A percentile compares a stretch with the other conserved stretches of the same genome.
Evolutionary conservation across 2,113 vertebrate genomes (phyloP).

Genomic region (Piaya cayana): DNA sequence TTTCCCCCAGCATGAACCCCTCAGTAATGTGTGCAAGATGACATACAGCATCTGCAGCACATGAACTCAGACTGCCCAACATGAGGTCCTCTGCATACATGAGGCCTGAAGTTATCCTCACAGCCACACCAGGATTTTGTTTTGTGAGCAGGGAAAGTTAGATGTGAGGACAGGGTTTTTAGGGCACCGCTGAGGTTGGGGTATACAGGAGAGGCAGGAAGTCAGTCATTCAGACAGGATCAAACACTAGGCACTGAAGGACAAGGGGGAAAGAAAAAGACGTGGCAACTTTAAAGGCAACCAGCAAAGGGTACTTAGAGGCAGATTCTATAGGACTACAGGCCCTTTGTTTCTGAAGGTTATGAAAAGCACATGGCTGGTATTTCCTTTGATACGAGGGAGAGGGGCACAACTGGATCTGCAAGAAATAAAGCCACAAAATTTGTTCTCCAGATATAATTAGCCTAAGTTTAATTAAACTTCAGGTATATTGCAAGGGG

Average conservation of each 20-base stretch:
- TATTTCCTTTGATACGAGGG: background rate
- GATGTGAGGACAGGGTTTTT: accelerated
- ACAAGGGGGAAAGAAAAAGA: background rate
- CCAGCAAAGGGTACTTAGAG: background rate
- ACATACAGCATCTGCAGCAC: accelerated
- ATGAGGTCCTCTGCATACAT: background rate
- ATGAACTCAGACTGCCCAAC: background rate
- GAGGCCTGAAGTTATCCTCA: background rate
- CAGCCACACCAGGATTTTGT: background rate
- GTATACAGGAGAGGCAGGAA: background rate
- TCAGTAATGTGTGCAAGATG: background rate
- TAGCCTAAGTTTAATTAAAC: background rate
- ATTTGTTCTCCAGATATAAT: background rate
- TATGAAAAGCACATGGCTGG: background rate
- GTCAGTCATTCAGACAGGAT: background rate
- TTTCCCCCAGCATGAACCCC: background rate
- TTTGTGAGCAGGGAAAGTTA: background rate
- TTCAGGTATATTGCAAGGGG: background rate
- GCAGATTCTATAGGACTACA: background rate
- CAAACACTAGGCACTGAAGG: background rate
- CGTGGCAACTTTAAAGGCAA: background rate
- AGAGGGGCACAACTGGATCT: background rate
- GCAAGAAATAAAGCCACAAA: background rate
- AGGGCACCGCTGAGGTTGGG: background rate
- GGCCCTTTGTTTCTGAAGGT: background rate